Base-by-base conservation (phyloP, 37 sponge, comb jelly and placozoan species). In the Theonella swinhoei region DNA sequence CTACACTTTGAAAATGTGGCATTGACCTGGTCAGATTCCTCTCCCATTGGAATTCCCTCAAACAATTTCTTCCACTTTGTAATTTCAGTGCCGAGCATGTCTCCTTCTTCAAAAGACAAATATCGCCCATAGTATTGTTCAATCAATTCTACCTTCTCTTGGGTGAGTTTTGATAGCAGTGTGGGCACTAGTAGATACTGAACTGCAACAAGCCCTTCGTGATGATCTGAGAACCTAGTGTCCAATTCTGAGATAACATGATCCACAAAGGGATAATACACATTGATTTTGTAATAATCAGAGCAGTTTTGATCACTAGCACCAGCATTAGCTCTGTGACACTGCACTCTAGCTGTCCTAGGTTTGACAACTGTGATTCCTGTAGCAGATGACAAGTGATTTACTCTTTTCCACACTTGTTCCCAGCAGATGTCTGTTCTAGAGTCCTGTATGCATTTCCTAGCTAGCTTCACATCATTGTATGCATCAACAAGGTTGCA, bases 401-500 rank as follows among this genome's bases (percentile, higher is more conserved):
- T 11, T 70, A 70, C 64, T 47, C 61, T 47, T 23, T 7, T 29
- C 82, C 82, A 81, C 25, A 81, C 30, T 30, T 72, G 43, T 41
- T 70, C 28, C 71, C 71, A 81, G 42, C 72, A 70, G 2, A 19
- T 29, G 23, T 70, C 82, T 47, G 3, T 81, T 72, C 82, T 81
- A 30, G 71, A 70, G 38, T 72, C 62, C 8, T 20, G 43, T n/a
- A 82, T 82, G 32, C 74, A 72, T 39, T 70, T 74, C 36, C 54
- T 20, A 3, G 74, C 62, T 35, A 82, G 38, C 36, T 58, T 62
- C 42, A 72, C 74, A 82, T 82, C 74, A 72, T 30, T 28, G 58
- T 82, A 82, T 59, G 83, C 83, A 60, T 14, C 74, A n/a, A 39
- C 83, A 25, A 82, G 26, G 59, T 82, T 72, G 14, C 83, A 82